Percentiles rank a stretch among this genome's conserved stretches.
Conservation (phyloP, 2,797 vertebrate species). For the Furcifer pardalis region DNA sequence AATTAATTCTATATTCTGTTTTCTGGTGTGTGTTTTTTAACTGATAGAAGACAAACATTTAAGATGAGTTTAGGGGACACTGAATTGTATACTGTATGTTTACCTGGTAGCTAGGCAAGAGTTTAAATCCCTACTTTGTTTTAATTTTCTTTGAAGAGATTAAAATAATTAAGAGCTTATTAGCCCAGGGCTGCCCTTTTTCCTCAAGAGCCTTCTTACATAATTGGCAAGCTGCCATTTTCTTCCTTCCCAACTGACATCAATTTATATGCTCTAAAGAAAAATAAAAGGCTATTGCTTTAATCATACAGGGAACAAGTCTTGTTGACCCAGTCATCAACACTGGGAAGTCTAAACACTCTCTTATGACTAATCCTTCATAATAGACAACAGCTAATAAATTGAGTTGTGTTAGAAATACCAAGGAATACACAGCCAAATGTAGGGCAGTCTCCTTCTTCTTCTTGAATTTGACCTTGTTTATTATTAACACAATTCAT, state of each 20-base stretch:
- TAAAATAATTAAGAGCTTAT: constrained; percentile 67
- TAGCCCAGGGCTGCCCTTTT: constrained; percentile 57
- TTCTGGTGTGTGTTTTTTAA: constrained; percentile 4
- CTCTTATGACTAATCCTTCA: constrained; percentile 22
- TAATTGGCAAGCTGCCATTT: constrained; percentile 31
- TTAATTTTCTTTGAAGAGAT: constrained; percentile 66
- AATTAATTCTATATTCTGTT: not conserved
- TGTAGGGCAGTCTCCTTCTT: constrained; percentile 6
- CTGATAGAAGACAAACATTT: constrained; percentile 36
- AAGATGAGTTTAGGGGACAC: constrained; percentile 33
- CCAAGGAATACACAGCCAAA: not conserved
- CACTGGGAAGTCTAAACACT: constrained; percentile 9
- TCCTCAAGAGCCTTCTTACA: constrained; percentile 51
- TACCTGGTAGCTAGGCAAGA: constrained; percentile 36
- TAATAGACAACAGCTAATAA: constrained; percentile 7
- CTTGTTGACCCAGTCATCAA: not conserved
- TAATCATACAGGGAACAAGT: constrained; percentile 8
- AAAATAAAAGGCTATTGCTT: constrained; percentile 19
- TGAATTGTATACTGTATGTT: constrained; percentile 43
- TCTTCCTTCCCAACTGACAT: constrained; percentile 30
- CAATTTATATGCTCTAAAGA: not conserved
- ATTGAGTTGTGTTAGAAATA: not conserved
- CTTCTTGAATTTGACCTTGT: constrained; percentile 8
- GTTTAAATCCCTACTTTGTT: constrained; percentile 63
- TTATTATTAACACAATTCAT: constrained; percentile 19